A percentile compares a stretch with the other conserved stretches of the same genome.
These are phyloP conservation scores for Drosophila paulistorum DNA, from an alignment of 1,140 invertebrate genomes.

Conservation along the genomic window DNA sequence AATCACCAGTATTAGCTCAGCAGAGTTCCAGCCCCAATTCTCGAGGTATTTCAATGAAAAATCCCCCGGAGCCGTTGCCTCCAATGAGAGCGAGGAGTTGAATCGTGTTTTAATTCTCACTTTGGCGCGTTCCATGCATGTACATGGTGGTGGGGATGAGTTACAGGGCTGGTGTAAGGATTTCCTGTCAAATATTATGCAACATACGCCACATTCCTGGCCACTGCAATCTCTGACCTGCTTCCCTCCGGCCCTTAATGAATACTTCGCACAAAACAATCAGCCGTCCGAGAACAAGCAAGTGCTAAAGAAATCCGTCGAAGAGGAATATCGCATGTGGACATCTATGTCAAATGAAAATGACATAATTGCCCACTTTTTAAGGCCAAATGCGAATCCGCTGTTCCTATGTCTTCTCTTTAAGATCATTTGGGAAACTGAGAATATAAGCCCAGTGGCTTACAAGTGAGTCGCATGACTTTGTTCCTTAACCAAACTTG, in stretches of 20 bases:
- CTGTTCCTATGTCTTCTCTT: constrained; percentile 96
- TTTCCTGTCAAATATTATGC: constrained; percentile 94
- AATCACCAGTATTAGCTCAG: constrained; percentile 95
- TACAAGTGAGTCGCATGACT: constrained; percentile 90
- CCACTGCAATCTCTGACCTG: constrained; percentile 95
- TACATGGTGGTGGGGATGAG: constrained; percentile 90
- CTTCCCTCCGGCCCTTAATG: constrained; percentile 94
- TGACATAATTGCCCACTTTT: constrained; percentile 97
- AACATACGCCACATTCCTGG: constrained; percentile 97
- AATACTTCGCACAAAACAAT: constrained; percentile 91
- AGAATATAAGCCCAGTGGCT: constrained; percentile 95
- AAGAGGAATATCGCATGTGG: constrained; percentile 98
- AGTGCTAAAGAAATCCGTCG: constrained; percentile 94
- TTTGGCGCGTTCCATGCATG: constrained; percentile 96
- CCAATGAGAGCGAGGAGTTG: constrained; percentile 96
- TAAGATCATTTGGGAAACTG: constrained; percentile 98
- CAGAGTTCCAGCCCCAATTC: constrained; percentile 95
- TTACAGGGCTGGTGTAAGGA: constrained; percentile 94
- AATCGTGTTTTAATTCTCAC: constrained; percentile 96
- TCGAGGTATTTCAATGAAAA: constrained; percentile 95
- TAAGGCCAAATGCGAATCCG: constrained; percentile 93
- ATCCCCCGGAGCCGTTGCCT: constrained; percentile 87
- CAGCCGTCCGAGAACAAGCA: constrained; percentile 95
- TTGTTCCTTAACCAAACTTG: not conserved
- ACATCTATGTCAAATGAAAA: constrained; percentile 98